These are phyloP conservation scores for Plodia interpunctella DNA, from an alignment of 1,140 invertebrate genomes.

Conservation along the genomic window DNA sequence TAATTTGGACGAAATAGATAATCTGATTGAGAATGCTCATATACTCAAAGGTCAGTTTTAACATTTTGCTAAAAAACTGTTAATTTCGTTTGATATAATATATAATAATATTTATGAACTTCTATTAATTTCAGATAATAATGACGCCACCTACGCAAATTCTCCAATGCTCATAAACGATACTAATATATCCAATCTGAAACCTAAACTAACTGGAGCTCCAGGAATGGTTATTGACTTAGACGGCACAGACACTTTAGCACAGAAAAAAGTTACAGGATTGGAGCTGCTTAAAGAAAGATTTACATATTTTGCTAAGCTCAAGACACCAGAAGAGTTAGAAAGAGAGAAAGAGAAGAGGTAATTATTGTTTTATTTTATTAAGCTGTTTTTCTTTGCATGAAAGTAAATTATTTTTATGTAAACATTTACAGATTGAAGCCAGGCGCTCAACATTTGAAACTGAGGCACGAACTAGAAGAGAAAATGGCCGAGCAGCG, in stretches of 20 bases:
- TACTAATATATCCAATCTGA: conserved; percentile 26
- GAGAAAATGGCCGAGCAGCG: conserved; percentile 80
- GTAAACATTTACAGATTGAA: conserved; percentile 45
- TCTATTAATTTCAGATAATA: conserved; percentile 24
- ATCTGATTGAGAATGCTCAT: conserved; percentile 50
- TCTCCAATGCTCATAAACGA: not conserved
- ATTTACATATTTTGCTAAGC: conserved; percentile 78
- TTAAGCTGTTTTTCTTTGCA: too few species aligned
- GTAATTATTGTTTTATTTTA: too few species aligned
- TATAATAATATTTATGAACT: not conserved
- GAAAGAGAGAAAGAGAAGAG: conserved; percentile 69
- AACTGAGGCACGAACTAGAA: conserved; percentile 80
- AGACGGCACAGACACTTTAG: conserved; percentile 40
- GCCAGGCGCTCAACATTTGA: conserved; percentile 80
- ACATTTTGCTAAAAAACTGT: not conserved
- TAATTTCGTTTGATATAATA: not conserved
- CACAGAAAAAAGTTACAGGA: conserved; percentile 68
- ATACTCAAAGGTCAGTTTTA: conserved; percentile 32
- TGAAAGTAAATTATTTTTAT: too few species aligned
- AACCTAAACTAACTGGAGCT: conserved; percentile 77
- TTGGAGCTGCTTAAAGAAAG: conserved; percentile 79
- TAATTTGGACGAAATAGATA: conserved; percentile 57
- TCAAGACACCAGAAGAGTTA: conserved; percentile 69
- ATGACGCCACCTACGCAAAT: not conserved
- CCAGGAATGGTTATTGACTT: conserved; percentile 81